Evolutionary conservation across 2,113 vertebrate genomes (phyloP).

Genomic region (Malurus alboscapulatus): DNA sequence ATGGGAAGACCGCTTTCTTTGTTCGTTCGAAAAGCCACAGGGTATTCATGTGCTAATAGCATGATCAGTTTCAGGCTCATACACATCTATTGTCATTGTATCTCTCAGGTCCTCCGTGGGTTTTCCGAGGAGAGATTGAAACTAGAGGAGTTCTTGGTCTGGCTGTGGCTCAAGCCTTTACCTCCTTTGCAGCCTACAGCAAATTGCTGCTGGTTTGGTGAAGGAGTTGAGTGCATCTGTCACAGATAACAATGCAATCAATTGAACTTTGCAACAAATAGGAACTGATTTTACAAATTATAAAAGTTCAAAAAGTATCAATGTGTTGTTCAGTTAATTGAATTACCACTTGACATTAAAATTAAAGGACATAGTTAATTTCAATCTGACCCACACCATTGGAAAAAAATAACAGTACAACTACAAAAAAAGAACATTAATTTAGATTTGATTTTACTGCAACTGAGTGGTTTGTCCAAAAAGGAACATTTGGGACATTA

Average conservation of each 20-base stretch:
- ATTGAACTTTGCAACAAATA: not conserved
- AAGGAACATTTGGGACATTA: not conserved
- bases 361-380: constrained; percentile 1
- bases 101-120: not conserved
- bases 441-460: not conserved
- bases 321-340: not conserved
- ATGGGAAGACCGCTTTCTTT: not conserved
- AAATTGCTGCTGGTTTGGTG: not conserved
- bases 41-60: not conserved
- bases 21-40: not conserved
- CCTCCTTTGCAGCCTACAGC: not conserved
- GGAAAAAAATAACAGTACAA: not conserved
- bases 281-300: not conserved
- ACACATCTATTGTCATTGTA: not conserved
- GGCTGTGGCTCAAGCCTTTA: not conserved
- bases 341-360: constrained; percentile 17
- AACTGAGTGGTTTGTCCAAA: not conserved
- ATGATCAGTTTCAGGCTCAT: not conserved
- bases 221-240: not conserved
- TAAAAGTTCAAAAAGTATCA: not conserved
- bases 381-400: not conserved
- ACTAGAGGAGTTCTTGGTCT: not conserved
- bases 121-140: not conserved
- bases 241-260: not conserved
- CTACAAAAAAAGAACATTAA: not conserved